Evolutionary conservation across 37 sponge, comb jelly and placozoan genomes (phyloP).

Genomic region (Eunapius fragilis): DNA sequence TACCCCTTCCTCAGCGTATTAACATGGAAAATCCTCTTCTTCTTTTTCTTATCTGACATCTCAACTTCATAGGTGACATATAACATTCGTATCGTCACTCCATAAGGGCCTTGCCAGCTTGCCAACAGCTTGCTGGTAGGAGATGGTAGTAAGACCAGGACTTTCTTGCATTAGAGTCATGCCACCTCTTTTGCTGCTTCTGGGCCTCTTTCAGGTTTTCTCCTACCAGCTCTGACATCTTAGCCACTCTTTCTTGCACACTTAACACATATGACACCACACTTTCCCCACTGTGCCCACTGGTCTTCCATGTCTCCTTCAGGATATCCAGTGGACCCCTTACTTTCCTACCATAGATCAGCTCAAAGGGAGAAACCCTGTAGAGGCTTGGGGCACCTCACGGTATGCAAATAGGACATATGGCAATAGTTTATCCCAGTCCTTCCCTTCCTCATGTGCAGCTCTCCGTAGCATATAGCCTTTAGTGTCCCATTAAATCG

Average conservation of each 20-base stretch:
- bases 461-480: no score
- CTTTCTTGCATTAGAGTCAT: conserved; percentile 16
- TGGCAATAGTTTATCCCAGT: neutral
- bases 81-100: conserved; percentile 7
- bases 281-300: neutral
- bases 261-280: conserved; percentile 6
- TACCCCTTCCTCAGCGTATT: conserved; percentile 27
- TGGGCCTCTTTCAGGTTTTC: conserved; percentile 16
- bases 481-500: no score
- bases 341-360: conserved; percentile 21
- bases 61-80: conserved; percentile 31
- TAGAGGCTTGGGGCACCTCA: conserved; percentile 23
- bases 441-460: no score
- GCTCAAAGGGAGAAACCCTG: conserved; percentile 39
- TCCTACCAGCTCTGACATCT: conserved; percentile 14
- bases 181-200: conserved; percentile 16
- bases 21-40: conserved; percentile 15
- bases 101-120: conserved; percentile 45
- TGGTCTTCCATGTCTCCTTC: conserved; percentile 24
- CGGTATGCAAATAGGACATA: conserved; percentile 18
- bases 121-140: conserved; percentile 22
- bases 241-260: conserved; percentile 4
- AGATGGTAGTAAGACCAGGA: conserved; percentile 19
- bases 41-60: conserved; percentile 29
- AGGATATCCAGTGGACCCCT: conserved; percentile 23